A percentile compares a stretch with the other conserved stretches of the same genome.
These are phyloP conservation scores for Drosophila formosana DNA, from an alignment of 2,888 invertebrate species.

Conservation along the genomic window DNA sequence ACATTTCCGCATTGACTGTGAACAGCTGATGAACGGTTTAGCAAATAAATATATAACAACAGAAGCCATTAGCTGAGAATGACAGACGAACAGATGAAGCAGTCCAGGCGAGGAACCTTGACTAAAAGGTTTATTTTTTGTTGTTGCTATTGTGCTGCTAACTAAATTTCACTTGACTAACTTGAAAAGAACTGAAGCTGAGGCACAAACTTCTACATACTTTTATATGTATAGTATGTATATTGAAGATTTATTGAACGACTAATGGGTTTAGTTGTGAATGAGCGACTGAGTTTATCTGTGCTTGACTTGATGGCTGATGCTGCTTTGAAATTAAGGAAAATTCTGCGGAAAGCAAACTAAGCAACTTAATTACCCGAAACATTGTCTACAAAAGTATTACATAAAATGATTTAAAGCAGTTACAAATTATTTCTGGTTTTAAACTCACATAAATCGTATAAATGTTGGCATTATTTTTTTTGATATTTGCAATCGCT, in stretches of 20 bases:
- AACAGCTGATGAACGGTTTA: conserved; percentile 14
- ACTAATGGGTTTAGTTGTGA: neutral
- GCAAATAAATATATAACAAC: conserved; percentile 24
- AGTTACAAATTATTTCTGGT: too few species aligned
- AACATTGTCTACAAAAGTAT: neutral
- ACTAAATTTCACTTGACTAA: neutral
- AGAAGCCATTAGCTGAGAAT: conserved; percentile 30
- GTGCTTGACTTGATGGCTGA: neutral
- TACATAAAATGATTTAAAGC: too few species aligned
- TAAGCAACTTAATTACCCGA: neutral
- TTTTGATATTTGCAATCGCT: neutral
- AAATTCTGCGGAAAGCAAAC: neutral
- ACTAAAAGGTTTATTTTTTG: neutral
- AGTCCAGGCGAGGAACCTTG: neutral
- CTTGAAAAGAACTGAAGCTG: neutral
- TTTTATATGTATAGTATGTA: neutral
- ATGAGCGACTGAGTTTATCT: neutral
- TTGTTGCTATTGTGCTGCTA: neutral
- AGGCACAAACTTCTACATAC: neutral
- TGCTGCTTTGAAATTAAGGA: neutral
- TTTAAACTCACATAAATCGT: neutral
- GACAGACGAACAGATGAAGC: neutral
- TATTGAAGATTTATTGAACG: neutral
- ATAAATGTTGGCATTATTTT: neutral
- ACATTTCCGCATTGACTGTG: conserved; percentile 43